A percentile compares a stretch with the other conserved stretches of the same genome.
These are phyloP conservation scores for Drosophila auraria DNA, from an alignment of 1,140 invertebrate genomes.

Conservation along the genomic window DNA sequence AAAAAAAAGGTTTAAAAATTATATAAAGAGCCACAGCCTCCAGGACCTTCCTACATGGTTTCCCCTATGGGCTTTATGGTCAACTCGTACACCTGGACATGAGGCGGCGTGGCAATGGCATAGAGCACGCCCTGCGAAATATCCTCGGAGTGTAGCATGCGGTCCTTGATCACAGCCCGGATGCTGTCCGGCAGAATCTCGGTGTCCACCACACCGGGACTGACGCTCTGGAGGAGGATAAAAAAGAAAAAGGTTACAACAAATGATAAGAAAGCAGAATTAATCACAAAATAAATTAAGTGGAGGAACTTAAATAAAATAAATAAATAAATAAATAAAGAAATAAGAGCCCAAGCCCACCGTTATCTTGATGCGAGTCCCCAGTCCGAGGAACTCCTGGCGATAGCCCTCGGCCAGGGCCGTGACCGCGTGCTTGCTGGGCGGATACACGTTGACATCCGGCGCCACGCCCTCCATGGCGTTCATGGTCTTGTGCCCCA, in stretches of 20 bases:
- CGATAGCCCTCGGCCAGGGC: slow-evolving; percentile 88
- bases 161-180: slow-evolving; percentile 21
- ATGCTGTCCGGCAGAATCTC: slow-evolving; percentile 85
- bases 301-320: background rate
- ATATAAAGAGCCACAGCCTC: background rate
- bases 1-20: slow-evolving; percentile 8
- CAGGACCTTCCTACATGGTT: slow-evolving; percentile 32
- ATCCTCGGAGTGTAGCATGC: slow-evolving; percentile 85
- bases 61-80: slow-evolving; percentile 78
- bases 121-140: slow-evolving; percentile 86
- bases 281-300: background rate
- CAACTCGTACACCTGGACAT: slow-evolving; percentile 85
- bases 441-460: slow-evolving; percentile 87
- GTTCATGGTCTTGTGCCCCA: slow-evolving; percentile 86
- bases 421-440: slow-evolving; percentile 90
- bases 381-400: slow-evolving; percentile 87
- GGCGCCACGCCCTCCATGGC: slow-evolving; percentile 66
- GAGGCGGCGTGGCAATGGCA: slow-evolving; percentile 85
- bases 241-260: background rate
- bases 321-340: background rate
- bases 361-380: slow-evolving; percentile 89
- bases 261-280: background rate
- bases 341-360: slow-evolving; percentile 84
- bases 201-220: slow-evolving; percentile 87
- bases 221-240: slow-evolving; percentile 85